A percentile compares a stretch with the other conserved stretches of the same genome.
These are phyloP conservation scores for Pungitius pungitius DNA, from an alignment of 2,113 vertebrate genomes.

Conservation along the genomic window DNA sequence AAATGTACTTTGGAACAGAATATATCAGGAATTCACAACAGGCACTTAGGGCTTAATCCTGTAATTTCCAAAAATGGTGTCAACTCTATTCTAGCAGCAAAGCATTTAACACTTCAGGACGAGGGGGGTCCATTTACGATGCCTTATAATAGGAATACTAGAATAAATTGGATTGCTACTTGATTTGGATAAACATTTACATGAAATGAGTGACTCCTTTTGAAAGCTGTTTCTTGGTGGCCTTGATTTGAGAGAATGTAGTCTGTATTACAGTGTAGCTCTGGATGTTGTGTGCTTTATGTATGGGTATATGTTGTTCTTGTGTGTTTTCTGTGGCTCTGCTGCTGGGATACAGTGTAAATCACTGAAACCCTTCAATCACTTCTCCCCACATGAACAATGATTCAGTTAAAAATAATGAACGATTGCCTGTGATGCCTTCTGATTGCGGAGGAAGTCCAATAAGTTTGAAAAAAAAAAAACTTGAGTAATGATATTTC, in stretches of 20 bases:
- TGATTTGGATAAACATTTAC: background rate
- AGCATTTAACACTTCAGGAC: slow-evolving; percentile 1
- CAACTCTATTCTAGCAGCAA: background rate
- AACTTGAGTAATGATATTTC: no score
- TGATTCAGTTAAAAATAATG: background rate
- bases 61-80: background rate
- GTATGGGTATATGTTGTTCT: background rate
- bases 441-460: background rate
- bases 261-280: background rate
- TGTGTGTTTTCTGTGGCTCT: background rate
- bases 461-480: background rate
- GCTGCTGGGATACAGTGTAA: background rate
- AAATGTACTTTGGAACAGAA: background rate
- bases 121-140: background rate
- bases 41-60: background rate
- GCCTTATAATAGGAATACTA: background rate
- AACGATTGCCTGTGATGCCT: background rate
- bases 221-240: background rate
- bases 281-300: background rate
- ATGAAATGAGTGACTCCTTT: background rate
- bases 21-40: background rate
- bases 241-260: background rate
- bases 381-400: background rate
- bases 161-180: background rate
- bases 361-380: background rate